phyloP scores from a whole-genome alignment of 2,113 vertebrate genomes.

The Romanogobio albipinnatus region DNA sequence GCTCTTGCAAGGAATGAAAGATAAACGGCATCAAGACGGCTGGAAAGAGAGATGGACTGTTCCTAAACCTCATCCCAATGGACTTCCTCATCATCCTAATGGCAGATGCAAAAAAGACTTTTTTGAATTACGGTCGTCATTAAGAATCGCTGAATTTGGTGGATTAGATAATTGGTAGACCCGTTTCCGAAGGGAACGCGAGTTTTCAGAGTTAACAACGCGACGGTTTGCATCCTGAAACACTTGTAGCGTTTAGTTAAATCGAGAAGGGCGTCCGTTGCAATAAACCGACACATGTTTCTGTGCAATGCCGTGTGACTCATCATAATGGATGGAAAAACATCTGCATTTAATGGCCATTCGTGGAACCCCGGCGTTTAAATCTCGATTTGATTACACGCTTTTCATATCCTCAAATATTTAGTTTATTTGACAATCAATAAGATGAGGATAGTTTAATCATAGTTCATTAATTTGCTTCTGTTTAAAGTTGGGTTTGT shows the following conservation, averaged over 20 bases:
- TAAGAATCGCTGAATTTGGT: slow-evolving; percentile 24
- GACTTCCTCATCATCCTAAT: slow-evolving; percentile 44
- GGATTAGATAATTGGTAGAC: slow-evolving; percentile 13
- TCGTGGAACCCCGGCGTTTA: slow-evolving; percentile 29
- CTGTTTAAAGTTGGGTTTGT: slow-evolving; percentile 47
- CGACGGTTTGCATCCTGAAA: background rate
- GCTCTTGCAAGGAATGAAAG: slow-evolving; percentile 45
- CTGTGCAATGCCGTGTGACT: slow-evolving; percentile 9
- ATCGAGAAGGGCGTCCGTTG: slow-evolving; percentile 1
- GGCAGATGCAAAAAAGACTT: slow-evolving; percentile 34
- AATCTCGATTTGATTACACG: slow-evolving; percentile 40
- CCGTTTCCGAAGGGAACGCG: background rate
- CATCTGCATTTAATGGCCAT: slow-evolving; percentile 55
- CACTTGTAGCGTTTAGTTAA: background rate
- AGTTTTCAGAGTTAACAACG: background rate
- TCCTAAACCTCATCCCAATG: slow-evolving; percentile 48
- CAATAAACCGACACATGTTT: slow-evolving; percentile 35
- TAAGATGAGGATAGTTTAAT: background rate
- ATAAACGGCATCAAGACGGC: slow-evolving; percentile 37
- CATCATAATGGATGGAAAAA: slow-evolving; percentile 28
- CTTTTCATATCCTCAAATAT: slow-evolving; percentile 48
- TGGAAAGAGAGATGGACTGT: slow-evolving; percentile 34
- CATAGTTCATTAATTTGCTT: slow-evolving; percentile 48
- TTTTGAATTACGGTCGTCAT: slow-evolving; percentile 10
- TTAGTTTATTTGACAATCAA: slow-evolving; percentile 48